Percentiles rank a stretch among this genome's conserved stretches.
Conservation (phyloP, 2,888 invertebrate genomes). For the Cremastobaeus sp. region DNA sequence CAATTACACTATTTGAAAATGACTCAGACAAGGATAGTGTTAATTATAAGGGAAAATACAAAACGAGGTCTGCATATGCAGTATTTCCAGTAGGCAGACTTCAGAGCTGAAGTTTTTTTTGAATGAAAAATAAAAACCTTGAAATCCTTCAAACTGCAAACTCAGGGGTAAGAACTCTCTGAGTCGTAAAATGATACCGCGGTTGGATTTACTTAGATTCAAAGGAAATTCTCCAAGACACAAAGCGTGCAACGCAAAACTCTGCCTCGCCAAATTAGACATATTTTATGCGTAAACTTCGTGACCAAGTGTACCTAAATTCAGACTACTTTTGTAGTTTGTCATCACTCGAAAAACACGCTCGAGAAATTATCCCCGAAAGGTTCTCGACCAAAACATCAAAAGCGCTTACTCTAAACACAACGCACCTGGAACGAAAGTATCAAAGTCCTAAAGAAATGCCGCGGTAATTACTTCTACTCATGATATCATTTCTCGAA, state of each 20-base stretch:
- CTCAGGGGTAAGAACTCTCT: background rate
- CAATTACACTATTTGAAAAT: too few species aligned
- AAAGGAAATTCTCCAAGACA: slow-evolving; percentile 27
- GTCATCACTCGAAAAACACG: slow-evolving; percentile 35
- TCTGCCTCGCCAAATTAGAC: slow-evolving; percentile 39
- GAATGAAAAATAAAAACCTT: too few species aligned
- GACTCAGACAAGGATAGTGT: too few species aligned
- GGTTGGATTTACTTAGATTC: slow-evolving; percentile 20
- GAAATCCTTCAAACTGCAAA: slow-evolving; percentile 8
- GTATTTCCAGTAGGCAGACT: too few species aligned
- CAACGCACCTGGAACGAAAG: slow-evolving; percentile 26
- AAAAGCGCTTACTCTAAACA: slow-evolving; percentile 45
- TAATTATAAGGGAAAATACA: too few species aligned
- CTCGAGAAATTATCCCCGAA: slow-evolving; percentile 15
- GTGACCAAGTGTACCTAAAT: slow-evolving; percentile 33
- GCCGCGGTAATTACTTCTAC: slow-evolving; percentile 34
- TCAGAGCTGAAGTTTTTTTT: too few species aligned
- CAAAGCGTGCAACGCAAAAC: slow-evolving; percentile 22
- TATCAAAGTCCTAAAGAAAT: slow-evolving; percentile 30
- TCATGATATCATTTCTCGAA: background rate
- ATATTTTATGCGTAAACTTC: slow-evolving; percentile 51
- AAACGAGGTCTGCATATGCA: too few species aligned
- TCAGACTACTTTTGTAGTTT: slow-evolving; percentile 40
- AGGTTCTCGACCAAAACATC: slow-evolving; percentile 40
- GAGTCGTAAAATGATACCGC: slow-evolving; percentile 18